Base-by-base conservation (phyloP, 2,113 vertebrate genomes). In the Mastomys natalensis region DNA sequence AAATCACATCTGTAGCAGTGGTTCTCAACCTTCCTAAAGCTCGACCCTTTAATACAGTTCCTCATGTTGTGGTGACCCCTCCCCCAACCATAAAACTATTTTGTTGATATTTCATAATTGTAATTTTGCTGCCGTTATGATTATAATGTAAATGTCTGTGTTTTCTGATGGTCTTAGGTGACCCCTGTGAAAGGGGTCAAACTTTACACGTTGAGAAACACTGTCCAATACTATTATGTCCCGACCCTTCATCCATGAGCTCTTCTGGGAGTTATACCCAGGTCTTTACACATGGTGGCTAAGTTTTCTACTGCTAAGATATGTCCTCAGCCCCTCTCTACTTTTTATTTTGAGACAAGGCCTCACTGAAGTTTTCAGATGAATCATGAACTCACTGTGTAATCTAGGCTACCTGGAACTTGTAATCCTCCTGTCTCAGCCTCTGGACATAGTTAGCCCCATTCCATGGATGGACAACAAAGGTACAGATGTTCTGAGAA, bases 1-100 rank as follows among this genome's bases (percentile, higher is more conserved):
- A 62, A 94, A 87, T 51, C 51, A 51, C 74, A 45, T 51, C 55
- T 94, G 45, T 72, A 43, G 15, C 72, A 74, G 72, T 43, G 72
- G 9, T 74, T 74, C 72, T 43, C 72, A 74, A 43, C 9, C 21
- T 43, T 43, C 9, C 72, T 43, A 11, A 43, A 5, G 72, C 9
- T 74, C 21, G 37, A 43, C n/a, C 21, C 72, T 74, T 74, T 43
- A 40, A 43, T 74, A 43, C 7, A 43, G 72, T 74, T 74, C 72
- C 70, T 74, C n/a, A 74, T 43, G 19, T 73, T 43, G 21, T 43
- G 72, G 72, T 24, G 21, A 73, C n/a, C 72, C 16, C 70, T 11
- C n/a, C n/a, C 7, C 72, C 11, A n/a, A 73, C 72, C 21, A 43
- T 43, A 74, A 74, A 22, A 43, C 24, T 74, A 24, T 43, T 74